These are phyloP conservation scores for Aurelia coerulea DNA, from an alignment of 30 jellyfish, hydroid and myxozoan genomes.

Conservation along the genomic window DNA sequence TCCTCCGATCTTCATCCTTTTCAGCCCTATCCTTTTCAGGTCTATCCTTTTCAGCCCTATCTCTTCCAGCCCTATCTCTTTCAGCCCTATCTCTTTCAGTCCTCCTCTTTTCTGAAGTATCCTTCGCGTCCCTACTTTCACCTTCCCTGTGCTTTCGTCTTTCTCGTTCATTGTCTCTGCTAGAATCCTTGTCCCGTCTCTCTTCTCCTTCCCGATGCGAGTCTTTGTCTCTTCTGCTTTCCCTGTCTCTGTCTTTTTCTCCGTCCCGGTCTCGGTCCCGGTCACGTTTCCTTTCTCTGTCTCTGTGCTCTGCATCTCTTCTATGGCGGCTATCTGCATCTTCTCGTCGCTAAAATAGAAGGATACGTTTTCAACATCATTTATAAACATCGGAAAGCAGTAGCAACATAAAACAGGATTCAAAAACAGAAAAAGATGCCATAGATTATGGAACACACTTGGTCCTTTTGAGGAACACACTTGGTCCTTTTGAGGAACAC, in stretches of 20 bases:
- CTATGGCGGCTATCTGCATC: slow-evolving; percentile 25
- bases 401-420: no score
- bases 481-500: no score
- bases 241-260: background rate
- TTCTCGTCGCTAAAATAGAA: slow-evolving; percentile 12
- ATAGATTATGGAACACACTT: no score
- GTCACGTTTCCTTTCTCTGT: slow-evolving; percentile 17
- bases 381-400: no score
- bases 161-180: background rate
- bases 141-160: slow-evolving; percentile 34
- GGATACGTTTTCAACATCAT: background rate
- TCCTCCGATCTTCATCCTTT: slow-evolving; percentile 28
- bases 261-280: slow-evolving; percentile 1
- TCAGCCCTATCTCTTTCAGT: slow-evolving; percentile 27
- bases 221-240: background rate
- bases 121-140: slow-evolving; percentile 18
- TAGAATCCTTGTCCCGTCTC: no score
- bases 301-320: slow-evolving; percentile 28
- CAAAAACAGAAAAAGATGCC: no score
- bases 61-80: slow-evolving; percentile 3
- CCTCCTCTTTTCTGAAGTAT: background rate
- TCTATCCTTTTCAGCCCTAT: background rate
- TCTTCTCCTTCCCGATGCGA: no score
- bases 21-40: background rate
- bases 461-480: no score